Conservation (phyloP, 2,888 invertebrate species). For the Acleris laterana region DNA sequence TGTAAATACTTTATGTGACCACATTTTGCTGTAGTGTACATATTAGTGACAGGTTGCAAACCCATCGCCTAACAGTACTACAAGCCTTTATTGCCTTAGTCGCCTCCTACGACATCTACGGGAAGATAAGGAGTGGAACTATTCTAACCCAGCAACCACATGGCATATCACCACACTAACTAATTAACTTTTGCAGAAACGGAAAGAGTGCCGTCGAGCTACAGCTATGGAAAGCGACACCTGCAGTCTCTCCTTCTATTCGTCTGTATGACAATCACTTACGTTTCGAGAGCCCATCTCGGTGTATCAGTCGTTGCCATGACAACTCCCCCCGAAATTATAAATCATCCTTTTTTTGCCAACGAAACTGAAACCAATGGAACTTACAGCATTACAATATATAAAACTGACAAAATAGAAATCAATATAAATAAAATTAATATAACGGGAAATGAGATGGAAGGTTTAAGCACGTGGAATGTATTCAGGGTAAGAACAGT, state of each 20-base stretch:
- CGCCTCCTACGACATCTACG: too few species aligned
- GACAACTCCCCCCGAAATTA: background rate
- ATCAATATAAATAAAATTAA: background rate
- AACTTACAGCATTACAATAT: background rate
- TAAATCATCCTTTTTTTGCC: background rate
- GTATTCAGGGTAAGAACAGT: conserved; percentile 15
- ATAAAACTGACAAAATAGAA: background rate
- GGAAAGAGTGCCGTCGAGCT: background rate
- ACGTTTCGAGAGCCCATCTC: conserved; percentile 21
- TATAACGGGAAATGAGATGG: background rate
- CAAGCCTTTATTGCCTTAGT: too few species aligned
- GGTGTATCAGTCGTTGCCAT: conserved; percentile 29
- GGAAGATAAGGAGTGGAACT: too few species aligned
- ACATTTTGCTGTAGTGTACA: too few species aligned
- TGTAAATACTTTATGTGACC: too few species aligned
- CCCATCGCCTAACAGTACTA: too few species aligned
- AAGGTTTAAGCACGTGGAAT: conserved; percentile 13
- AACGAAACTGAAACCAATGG: background rate
- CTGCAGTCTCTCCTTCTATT: conserved; percentile 18
- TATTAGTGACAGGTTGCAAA: too few species aligned
- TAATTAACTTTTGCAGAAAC: conserved; percentile 11
- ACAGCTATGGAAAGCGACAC: conserved; percentile 23
- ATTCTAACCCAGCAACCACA: too few species aligned
- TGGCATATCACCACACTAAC: too few species aligned
- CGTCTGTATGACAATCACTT: conserved; percentile 16